phyloP scores from a whole-genome alignment of 1,140 invertebrate species.

The Spodoptera litura region DNA sequence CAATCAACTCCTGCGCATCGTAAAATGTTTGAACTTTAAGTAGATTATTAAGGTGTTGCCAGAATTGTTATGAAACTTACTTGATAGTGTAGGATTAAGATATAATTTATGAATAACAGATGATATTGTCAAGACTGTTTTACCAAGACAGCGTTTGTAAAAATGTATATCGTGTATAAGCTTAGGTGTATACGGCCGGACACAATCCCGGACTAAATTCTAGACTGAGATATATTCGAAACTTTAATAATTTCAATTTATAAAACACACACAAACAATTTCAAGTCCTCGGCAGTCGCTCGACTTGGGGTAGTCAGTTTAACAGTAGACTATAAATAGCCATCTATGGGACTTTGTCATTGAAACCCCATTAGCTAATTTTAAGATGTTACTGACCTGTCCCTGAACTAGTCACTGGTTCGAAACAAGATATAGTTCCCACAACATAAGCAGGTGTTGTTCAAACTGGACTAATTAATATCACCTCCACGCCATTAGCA shows the following conservation, averaged over 20 bases:
- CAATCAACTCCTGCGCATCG: slow-evolving; percentile 11
- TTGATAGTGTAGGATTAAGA: background rate
- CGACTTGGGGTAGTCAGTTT: too few relatives aligned
- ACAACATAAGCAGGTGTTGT: slow-evolving; percentile 6
- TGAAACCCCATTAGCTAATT: background rate
- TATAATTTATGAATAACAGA: too few relatives aligned
- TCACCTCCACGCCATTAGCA: background rate
- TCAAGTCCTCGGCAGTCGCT: too few relatives aligned
- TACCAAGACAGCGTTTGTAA: too few relatives aligned
- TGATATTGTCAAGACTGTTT: too few relatives aligned
- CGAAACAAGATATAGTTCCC: background rate
- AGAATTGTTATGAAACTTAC: background rate
- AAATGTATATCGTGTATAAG: too few relatives aligned
- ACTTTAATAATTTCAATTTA: too few relatives aligned
- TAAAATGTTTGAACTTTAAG: background rate
- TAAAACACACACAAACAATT: too few relatives aligned
- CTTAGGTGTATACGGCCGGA: too few relatives aligned
- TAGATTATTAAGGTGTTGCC: slow-evolving; percentile 3
- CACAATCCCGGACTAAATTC: too few relatives aligned
- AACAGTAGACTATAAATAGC: too few relatives aligned
- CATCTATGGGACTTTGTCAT: background rate
- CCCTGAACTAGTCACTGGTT: background rate
- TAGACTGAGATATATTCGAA: too few relatives aligned
- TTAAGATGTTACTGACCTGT: slow-evolving; percentile 22
- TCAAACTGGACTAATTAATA: slow-evolving; percentile 20